Evolutionary conservation across 2,888 invertebrate genomes (phyloP).

Genomic region (Caenorhabditis drosophilae): DNA sequence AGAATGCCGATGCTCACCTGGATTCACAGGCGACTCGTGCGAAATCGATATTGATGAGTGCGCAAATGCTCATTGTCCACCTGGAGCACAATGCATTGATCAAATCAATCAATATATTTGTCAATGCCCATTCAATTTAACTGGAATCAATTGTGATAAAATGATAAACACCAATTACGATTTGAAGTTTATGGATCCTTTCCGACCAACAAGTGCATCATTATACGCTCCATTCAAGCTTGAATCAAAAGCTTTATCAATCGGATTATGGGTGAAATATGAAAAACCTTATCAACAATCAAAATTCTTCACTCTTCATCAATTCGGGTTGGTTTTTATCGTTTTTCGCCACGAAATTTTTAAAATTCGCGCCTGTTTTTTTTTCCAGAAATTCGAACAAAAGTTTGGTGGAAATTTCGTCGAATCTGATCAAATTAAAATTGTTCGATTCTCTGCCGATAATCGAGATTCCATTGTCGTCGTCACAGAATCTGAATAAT

Average conservation of each 20-base stretch:
- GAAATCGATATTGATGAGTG: slow-evolving; percentile 69
- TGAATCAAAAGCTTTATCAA: slow-evolving; percentile 78
- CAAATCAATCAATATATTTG: slow-evolving; percentile 83
- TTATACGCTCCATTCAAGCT: slow-evolving; percentile 84
- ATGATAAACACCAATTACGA: slow-evolving; percentile 95
- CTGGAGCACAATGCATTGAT: slow-evolving; percentile 62
- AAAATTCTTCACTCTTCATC: slow-evolving; percentile 83
- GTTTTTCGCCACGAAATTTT: no score
- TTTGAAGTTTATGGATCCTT: slow-evolving; percentile 86
- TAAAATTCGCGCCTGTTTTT: slow-evolving; percentile 78
- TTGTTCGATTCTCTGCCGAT: slow-evolving; percentile 31
- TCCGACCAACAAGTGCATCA: slow-evolving; percentile 86
- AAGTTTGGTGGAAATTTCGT: slow-evolving; percentile 15
- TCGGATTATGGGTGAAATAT: slow-evolving; percentile 96
- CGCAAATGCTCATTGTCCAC: slow-evolving; percentile 58
- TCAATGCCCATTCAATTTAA: slow-evolving; percentile 93
- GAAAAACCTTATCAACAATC: slow-evolving; percentile 80
- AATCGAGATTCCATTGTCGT: slow-evolving; percentile 48
- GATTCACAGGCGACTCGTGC: slow-evolving; percentile 65
- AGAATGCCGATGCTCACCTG: slow-evolving; percentile 84
- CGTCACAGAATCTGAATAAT: slow-evolving; percentile 78
- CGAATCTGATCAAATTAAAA: slow-evolving; percentile 13
- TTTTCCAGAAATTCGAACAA: not conserved
- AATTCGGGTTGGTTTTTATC: slow-evolving; percentile 5
- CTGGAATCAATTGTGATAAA: slow-evolving; percentile 94